Base-by-base conservation (phyloP, 1,140 invertebrate species). In the Lethrus apterus region DNA sequence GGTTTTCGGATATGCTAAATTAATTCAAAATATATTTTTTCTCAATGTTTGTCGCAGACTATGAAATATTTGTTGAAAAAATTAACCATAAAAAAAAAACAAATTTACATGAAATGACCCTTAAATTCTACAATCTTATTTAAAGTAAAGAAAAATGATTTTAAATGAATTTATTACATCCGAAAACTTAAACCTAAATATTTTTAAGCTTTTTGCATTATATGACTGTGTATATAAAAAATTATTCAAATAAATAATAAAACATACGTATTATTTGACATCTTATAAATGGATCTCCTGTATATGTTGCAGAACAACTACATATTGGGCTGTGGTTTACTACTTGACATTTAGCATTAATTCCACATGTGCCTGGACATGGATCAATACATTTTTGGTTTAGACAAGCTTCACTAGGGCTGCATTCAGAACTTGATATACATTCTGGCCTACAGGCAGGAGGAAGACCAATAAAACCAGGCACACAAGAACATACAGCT, bases 211-310 rank as follows among this genome's bases (percentile, higher is more conserved):
- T n/a, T 34, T n/a, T 8, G 23, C 20, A 29, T 29, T 26, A 26
- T n/a, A 42, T 2, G n/a, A n/a, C n/a, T n/a, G n/a, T n/a, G n/a
- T n/a, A n/a, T n/a, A n/a, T n/a, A n/a, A n/a, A n/a, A n/a, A n/a
- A n/a, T n/a, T n/a, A n/a, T n/a, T n/a, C n/a, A n/a, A n/a, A n/a
- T n/a, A n/a, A n/a, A n/a, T n/a, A n/a, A n/a, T n/a, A 23, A 41
- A 34, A 34, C 42, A 72, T 72, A 76, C 74, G 64, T 58, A 66
- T 73, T 41, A 26, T 26, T 26, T 13, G 13, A 60, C 85, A 88
- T 56, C 77, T 77, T 20, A 72, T 73, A 60, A 84, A 85, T 30
- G 85, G 84, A 76, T 89, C 85, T 47, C 86, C 86, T 5, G 83
- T 88, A 52, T 76, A 77, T 61, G 78, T 79, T 55, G 77, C 73